Base-by-base conservation (phyloP, 2,888 invertebrate species). In the Caenorhabditis sp. region DNA sequence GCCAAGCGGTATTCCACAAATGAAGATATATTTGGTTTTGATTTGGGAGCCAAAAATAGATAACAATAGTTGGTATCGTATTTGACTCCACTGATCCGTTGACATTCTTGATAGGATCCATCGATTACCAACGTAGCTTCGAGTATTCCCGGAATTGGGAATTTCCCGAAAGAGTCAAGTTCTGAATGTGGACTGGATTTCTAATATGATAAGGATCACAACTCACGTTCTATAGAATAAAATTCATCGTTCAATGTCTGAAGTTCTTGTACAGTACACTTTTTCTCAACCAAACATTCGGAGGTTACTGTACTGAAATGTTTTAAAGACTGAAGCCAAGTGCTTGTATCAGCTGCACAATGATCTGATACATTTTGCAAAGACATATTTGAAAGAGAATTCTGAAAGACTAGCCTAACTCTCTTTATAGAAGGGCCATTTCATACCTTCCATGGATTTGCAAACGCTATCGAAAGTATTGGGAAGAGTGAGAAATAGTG, bases 31-130 rank as follows among this genome's bases (percentile, higher is more conserved):
- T 21, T 53, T 53, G 3, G 3, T 10, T 5, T 50, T 14, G 50
- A 5, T 50, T 53, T 23, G 4, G 53, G 53, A 53, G 4, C 3
- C 4, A 55, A 14, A 5, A 17, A 26, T 27, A 55, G 23, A 24
- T 67, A 72, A 58, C 72, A 72, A 31, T 72, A 58, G 37, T 58
- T 58, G 21, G 37, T 58, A 1, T 58, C 37, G 21, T 58, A 58
- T 19, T 58, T 31, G 2, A 37, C 26, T 31, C 58, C 58, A 58
- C 23, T 58, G 17, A 58, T 23, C 14, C 58, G 17, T 37, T 58
- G 37, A 58, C 72, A 72, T 58, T 72, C 72, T 49, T 67, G 67
- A 27, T 72, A 72, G 19, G 67, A 68, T 12, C 72, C 72, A 54
- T 72, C 72, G 36, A 49, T 68, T 23, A 71, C 43, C 8, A 71